Evolutionary conservation across 2,888 invertebrate genomes (phyloP), one percentile per base, ranked within the genome.

Genomic region (Erebia ligea): DNA sequence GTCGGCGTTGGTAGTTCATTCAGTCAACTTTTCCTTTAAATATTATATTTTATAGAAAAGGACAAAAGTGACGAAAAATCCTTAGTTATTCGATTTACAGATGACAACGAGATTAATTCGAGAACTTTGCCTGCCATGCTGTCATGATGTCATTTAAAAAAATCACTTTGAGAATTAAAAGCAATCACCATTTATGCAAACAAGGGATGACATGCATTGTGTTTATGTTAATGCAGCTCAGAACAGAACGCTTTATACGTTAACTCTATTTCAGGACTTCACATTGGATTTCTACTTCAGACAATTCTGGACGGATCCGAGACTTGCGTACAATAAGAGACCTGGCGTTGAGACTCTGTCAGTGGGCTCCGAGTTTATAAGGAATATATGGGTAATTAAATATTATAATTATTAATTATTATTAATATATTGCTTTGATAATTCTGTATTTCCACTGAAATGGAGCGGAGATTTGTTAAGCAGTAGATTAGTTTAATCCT

Each of bases 231-330:
- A 52, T 50, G 25, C 34, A 34, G 6, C 34, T 34, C 10, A 34
- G 52, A 64, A 13, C 34, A 11, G 52, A 64, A 17, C 34, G 34
- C 52, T 64, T 54, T 64, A 64, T 6, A 54, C 40, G 19, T 5
- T 40, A 2, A 17, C 13, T 11, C 10, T 66, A 21, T 67, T 67
- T 50, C 91, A 98, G 98, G 98, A 98, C 94, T 98, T 98, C 94
- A 98, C 98, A 76, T 94, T 98, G 95, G 98, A 98, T 95, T 98
- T 99, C 95, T 99, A 99, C 96, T 98, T 99, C 94, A 97, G 99
- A 89, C 99, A 99, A 95, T 98, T 98, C 93, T 99, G 99, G 99
- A 98, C 97, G 86, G 99, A 99, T 91, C 98, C 98, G 75, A 96
- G 99, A 82, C 95, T 99, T 86, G 97, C 97, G 79, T 99, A 98